These are phyloP conservation scores for Oryzias celebensis DNA, from an alignment of 2,113 vertebrate genomes.

Conservation along the genomic window DNA sequence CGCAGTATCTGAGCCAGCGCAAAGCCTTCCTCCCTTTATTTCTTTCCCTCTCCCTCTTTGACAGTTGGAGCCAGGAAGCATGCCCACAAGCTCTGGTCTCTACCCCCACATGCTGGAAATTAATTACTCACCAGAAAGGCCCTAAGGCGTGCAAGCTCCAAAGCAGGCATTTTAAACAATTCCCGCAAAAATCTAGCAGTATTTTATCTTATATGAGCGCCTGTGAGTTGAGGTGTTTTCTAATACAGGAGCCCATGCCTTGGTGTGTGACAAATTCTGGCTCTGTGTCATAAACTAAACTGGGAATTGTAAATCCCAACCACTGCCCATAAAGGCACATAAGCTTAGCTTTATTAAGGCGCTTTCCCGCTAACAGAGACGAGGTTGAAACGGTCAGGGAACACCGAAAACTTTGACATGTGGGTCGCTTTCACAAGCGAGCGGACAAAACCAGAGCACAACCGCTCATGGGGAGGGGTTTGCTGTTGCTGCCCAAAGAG, in stretches of 20 bases:
- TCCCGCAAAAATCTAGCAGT: slow-evolving; percentile 61
- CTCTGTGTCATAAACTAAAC: slow-evolving; percentile 21
- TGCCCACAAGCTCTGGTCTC: slow-evolving; percentile 61
- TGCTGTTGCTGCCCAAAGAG: no score
- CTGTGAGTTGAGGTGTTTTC: neutral
- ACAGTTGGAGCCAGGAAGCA: slow-evolving; percentile 48
- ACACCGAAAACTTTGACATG: no score
- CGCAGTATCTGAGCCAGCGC: slow-evolving; percentile 53
- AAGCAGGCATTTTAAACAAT: slow-evolving; percentile 69
- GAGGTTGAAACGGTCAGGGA: no score
- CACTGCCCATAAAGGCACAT: slow-evolving; percentile 2
- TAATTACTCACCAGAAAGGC: slow-evolving; percentile 76
- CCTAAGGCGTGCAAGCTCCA: slow-evolving; percentile 59
- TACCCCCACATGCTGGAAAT: slow-evolving; percentile 70
- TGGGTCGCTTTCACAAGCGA: no score
- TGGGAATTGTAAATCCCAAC: slow-evolving; percentile 12
- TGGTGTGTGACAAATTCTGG: slow-evolving; percentile 1
- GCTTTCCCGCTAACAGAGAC: no score
- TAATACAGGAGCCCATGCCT: slow-evolving; percentile 30
- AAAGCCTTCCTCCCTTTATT: slow-evolving; percentile 46
- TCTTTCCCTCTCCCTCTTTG: slow-evolving; percentile 29
- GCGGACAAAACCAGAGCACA: no score
- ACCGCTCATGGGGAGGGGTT: no score
- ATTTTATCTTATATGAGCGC: slow-evolving; percentile 37
- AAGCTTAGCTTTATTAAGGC: slow-evolving; percentile 15